Percentiles rank a stretch among this genome's conserved stretches.
phyloP scores from a whole-genome alignment of 2,888 invertebrate genomes.

The Altica lythri region DNA sequence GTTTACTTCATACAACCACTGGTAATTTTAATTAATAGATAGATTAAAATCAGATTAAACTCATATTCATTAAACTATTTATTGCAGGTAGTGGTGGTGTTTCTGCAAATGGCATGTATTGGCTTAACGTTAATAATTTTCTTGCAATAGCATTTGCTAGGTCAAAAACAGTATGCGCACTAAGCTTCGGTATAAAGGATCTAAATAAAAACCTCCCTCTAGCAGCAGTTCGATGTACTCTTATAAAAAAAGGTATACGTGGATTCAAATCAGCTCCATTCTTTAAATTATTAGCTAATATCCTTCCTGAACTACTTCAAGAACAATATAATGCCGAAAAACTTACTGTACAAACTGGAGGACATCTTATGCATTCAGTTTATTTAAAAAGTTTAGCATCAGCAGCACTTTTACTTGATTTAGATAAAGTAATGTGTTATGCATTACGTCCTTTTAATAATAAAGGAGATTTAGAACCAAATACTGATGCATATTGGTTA shows the following conservation, averaged over 20 bases:
- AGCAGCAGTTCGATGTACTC: constrained; percentile 59
- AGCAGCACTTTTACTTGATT: constrained; percentile 60
- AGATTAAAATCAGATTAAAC: too few relatives aligned
- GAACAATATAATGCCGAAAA: constrained; percentile 64
- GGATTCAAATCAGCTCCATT: constrained; percentile 62
- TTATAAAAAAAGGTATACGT: constrained; percentile 60
- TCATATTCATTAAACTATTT: too few relatives aligned
- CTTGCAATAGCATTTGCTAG: constrained; percentile 62
- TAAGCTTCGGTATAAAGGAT: constrained; percentile 58
- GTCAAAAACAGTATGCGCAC: constrained; percentile 60
- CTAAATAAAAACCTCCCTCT: constrained; percentile 57
- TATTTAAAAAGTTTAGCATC: constrained; percentile 64
- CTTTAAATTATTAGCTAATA: constrained; percentile 57
- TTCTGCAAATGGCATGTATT: constrained; percentile 57
- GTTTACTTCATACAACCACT: constrained; percentile 61
- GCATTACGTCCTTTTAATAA: constrained; percentile 59
- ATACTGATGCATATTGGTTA: constrained; percentile 64
- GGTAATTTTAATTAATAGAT: constrained; percentile 48
- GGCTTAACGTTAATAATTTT: constrained; percentile 58
- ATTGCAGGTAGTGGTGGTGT: constrained; percentile 54
- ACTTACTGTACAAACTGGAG: constrained; percentile 62
- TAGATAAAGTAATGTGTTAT: constrained; percentile 62
- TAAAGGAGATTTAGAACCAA: constrained; percentile 47
- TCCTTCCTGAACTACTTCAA: constrained; percentile 60
- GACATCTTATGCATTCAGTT: constrained; percentile 63